Conservation (phyloP, 2,888 invertebrate species). For the Rotaria sp. region DNA sequence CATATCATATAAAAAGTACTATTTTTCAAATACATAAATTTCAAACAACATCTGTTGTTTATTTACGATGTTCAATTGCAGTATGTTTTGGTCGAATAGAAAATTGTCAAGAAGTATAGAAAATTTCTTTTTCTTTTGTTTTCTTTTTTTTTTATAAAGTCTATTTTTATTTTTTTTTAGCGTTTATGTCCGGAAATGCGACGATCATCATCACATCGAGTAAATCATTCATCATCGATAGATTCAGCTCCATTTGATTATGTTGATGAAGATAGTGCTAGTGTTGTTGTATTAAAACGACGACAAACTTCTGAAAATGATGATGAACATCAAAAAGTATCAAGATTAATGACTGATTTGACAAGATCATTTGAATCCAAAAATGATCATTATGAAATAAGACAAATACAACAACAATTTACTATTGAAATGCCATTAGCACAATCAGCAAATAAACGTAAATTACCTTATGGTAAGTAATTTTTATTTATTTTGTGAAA, state of each 20-base stretch:
- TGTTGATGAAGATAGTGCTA: not conserved
- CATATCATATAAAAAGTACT: slow-evolving; percentile 21
- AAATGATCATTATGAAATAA: not conserved
- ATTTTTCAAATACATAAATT: slow-evolving; percentile 5
- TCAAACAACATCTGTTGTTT: slow-evolving; percentile 17
- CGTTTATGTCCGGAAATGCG: not conserved
- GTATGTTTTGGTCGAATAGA: not conserved
- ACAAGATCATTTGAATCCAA: not conserved
- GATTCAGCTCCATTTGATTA: not conserved
- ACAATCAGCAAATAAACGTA: not conserved
- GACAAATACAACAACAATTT: slow-evolving; percentile 21
- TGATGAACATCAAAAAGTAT: not conserved
- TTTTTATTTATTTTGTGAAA: no score
- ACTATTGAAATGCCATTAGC: not conserved
- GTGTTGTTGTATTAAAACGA: not conserved
- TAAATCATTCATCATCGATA: not conserved
- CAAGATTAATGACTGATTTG: not conserved
- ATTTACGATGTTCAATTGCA: slow-evolving; percentile 11
- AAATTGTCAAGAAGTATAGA: not conserved
- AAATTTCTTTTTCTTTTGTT: not conserved
- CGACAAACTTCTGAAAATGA: not conserved
- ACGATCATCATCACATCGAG: not conserved
- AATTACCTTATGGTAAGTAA: not conserved
- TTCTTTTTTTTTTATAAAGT: not conserved
- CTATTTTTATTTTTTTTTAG: not conserved